Conservation (phyloP, 2,797 vertebrate genomes). For the Lepus oiostolus region DNA sequence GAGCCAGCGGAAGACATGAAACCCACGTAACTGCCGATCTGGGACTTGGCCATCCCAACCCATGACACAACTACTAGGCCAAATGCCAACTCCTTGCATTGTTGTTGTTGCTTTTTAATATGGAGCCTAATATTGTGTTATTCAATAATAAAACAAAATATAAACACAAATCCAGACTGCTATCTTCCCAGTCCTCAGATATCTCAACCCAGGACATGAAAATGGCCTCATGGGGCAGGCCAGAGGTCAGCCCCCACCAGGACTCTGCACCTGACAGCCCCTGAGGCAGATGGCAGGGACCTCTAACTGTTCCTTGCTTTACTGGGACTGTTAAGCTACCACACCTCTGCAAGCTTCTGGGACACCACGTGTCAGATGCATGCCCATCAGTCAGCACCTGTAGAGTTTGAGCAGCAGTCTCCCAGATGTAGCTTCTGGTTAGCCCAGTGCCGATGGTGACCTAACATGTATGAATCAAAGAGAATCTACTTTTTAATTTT, state of each 20-base stretch:
- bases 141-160: background rate
- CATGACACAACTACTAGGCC: too few relatives aligned
- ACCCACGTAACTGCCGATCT: too few relatives aligned
- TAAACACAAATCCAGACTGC: background rate
- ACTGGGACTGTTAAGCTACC: background rate
- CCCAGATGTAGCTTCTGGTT: background rate
- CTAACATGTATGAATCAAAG: background rate
- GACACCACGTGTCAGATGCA: background rate
- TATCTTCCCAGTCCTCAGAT: background rate
- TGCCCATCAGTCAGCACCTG: background rate
- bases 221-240: background rate
- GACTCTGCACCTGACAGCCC: background rate
- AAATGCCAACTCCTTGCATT: too few relatives aligned
- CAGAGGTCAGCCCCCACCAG: background rate
- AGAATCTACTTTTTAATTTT: background rate
- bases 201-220: background rate
- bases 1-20: too few relatives aligned
- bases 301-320: background rate
- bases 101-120: background rate
- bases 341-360: background rate
- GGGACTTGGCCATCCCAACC: too few relatives aligned
- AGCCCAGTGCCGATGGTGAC: background rate
- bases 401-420: background rate
- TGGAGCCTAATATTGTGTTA: background rate
- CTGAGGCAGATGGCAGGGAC: accelerated